A percentile compares a stretch with the other conserved stretches of the same genome.
Evolutionary conservation across 1,140 invertebrate species (phyloP).

Genomic region (Apis florea): DNA sequence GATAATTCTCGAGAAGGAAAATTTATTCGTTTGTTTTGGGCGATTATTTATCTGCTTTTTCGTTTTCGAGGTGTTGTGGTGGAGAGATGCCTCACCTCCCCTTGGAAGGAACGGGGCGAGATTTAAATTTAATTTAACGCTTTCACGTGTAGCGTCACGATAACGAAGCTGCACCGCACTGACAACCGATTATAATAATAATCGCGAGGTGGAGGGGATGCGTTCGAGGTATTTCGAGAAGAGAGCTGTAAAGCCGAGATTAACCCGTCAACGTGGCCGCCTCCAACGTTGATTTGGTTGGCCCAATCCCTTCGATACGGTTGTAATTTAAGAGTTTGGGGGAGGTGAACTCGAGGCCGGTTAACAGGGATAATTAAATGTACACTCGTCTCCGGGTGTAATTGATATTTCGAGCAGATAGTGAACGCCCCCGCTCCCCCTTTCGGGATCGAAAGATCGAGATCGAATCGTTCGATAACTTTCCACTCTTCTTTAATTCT

Average conservation of each 20-base stretch:
- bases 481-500: background rate
- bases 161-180: conserved; percentile 66
- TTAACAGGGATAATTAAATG: conserved; percentile 48
- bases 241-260: conserved; percentile 60
- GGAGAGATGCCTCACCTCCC: too few relatives aligned
- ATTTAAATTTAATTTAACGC: conserved; percentile 67
- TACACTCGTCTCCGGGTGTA: conserved; percentile 28
- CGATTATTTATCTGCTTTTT: too few relatives aligned
- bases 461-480: background rate
- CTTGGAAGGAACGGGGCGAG: background rate
- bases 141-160: conserved; percentile 58
- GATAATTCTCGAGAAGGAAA: too few relatives aligned
- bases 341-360: conserved; percentile 7
- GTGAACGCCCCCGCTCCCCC: background rate
- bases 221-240: conserved; percentile 17
- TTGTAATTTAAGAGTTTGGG: conserved; percentile 54
- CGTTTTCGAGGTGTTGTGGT: too few relatives aligned
- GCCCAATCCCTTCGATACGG: conserved; percentile 19
- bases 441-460: background rate
- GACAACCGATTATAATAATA: conserved; percentile 68
- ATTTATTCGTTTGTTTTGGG: too few relatives aligned
- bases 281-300: background rate
- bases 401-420: conserved; percentile 58
- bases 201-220: conserved; percentile 46
- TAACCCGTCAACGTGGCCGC: conserved; percentile 56